Conservation (phyloP, 2,797 vertebrate genomes). For the Oryzias sinensis region DNA sequence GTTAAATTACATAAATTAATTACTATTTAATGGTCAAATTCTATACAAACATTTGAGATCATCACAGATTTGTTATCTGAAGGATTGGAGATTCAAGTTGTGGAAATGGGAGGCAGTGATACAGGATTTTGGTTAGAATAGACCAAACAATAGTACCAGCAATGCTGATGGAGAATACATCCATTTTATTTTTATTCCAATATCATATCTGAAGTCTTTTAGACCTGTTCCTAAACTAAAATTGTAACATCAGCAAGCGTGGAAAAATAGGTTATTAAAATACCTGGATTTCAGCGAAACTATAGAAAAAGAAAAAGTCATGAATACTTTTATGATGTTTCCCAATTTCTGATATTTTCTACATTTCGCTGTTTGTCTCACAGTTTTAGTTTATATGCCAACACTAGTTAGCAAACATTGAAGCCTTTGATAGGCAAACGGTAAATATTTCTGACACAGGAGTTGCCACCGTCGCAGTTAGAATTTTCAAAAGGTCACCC, state of each 20-base stretch:
- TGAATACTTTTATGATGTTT: background rate
- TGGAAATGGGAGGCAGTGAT: slow-evolving; percentile 40
- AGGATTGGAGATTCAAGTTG: slow-evolving; percentile 36
- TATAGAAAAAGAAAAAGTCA: too few species aligned
- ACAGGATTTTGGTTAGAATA: slow-evolving; percentile 40
- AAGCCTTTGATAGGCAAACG: slow-evolving; percentile 22
- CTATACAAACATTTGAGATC: too few species aligned
- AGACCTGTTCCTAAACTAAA: background rate
- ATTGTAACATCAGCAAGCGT: too few species aligned
- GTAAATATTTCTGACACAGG: slow-evolving; percentile 29
- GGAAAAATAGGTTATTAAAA: too few species aligned
- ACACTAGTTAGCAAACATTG: slow-evolving; percentile 1
- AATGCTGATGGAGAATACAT: slow-evolving; percentile 22
- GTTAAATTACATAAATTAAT: too few species aligned
- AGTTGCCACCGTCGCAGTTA: slow-evolving; percentile 49
- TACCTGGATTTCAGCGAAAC: too few species aligned
- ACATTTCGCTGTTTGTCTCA: background rate
- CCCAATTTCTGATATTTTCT: background rate
- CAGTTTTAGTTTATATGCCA: background rate
- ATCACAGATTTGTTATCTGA: slow-evolving; percentile 37
- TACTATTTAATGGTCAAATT: too few species aligned
- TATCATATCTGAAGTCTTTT: slow-evolving; percentile 31
- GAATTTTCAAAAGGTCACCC: slow-evolving; percentile 61
- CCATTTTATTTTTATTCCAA: slow-evolving; percentile 38
- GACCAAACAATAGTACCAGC: slow-evolving; percentile 20